Base-by-base conservation (phyloP, 2,113 vertebrate species). In the Dicerorhinus sumatrensis region DNA sequence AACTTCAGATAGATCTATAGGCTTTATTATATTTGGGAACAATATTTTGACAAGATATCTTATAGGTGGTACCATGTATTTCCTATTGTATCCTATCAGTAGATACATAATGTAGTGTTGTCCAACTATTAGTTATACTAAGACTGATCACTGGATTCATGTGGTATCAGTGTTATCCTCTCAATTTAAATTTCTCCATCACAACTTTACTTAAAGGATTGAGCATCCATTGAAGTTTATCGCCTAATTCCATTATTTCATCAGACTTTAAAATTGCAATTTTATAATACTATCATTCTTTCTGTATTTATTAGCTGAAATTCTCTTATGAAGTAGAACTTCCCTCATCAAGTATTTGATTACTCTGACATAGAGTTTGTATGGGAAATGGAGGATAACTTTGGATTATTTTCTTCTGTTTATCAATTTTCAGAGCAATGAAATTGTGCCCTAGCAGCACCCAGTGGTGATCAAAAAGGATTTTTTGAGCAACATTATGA, bases 291-390 rank as follows among this genome's bases (percentile, higher is more conserved):
- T 75, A 20, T 27, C 4, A 56, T 93, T 75, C 48, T 58, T 80
- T 92, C 13, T 51, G 6, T 87, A 42, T 72, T 91, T 89, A 73
- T 65, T 97, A 51, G 17, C 62, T 85, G 12, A 95, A 54, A 73
- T 65, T 83, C 10, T 65, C 62, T 96, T 90, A 25, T 60, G 48
- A 93, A 93, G 48, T 91, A 93, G 10, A 82, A 60, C 60, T 56
- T 60, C 58, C 54, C 4, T 97, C n/a, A 91, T 25, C 56, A 82
- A 84, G 11, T 94, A 96, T 87, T 96, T 90, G 13, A 48, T 95
- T 96, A 77, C 27, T 81, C 54, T 95, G 60, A 79, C 14, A 75
- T 48, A 69, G 36, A 91, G 10, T 81, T 89, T 90, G 3, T 76
- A 58, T 89, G 77, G 62, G 17, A 89, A 77, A 46, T 77, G 23